These are phyloP conservation scores for Eubucco bourcierii DNA, from an alignment of 2,113 vertebrate species.

Conservation along the genomic window DNA sequence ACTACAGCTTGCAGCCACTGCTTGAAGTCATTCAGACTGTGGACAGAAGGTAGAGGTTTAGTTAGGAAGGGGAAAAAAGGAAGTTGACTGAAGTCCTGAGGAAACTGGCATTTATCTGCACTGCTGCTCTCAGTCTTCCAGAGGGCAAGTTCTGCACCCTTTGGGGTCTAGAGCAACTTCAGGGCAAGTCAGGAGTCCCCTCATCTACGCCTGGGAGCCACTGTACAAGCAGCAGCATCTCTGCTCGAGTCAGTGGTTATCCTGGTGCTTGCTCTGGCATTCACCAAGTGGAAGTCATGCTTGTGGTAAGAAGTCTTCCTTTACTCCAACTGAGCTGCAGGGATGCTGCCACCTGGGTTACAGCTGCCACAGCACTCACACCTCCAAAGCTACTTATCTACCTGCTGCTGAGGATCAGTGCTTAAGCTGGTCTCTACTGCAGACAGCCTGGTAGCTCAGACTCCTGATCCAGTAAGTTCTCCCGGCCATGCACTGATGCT, in stretches of 20 bases:
- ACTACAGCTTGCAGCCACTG: background rate
- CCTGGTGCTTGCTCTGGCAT: background rate
- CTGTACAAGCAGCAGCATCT: background rate
- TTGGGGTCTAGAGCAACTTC: background rate
- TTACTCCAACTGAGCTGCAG: background rate
- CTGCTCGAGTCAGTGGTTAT: background rate
- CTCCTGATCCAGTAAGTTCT: background rate
- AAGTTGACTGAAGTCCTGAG: background rate
- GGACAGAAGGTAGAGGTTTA: background rate
- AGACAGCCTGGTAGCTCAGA: background rate
- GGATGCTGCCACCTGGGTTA: background rate
- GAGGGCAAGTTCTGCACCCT: background rate
- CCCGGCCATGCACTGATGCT: background rate
- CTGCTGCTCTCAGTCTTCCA: background rate
- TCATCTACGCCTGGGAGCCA: background rate
- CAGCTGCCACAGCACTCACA: background rate
- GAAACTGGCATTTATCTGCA: background rate
- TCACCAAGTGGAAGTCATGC: background rate
- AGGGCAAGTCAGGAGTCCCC: background rate
- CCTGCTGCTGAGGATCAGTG: background rate
- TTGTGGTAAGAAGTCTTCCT: background rate
- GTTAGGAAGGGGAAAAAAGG: background rate
- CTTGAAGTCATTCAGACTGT: too few relatives aligned
- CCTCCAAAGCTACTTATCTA: background rate
- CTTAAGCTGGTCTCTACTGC: background rate